These are phyloP conservation scores for Cinclus cinclus DNA, from an alignment of 2,113 vertebrate genomes.

Conservation along the genomic window DNA sequence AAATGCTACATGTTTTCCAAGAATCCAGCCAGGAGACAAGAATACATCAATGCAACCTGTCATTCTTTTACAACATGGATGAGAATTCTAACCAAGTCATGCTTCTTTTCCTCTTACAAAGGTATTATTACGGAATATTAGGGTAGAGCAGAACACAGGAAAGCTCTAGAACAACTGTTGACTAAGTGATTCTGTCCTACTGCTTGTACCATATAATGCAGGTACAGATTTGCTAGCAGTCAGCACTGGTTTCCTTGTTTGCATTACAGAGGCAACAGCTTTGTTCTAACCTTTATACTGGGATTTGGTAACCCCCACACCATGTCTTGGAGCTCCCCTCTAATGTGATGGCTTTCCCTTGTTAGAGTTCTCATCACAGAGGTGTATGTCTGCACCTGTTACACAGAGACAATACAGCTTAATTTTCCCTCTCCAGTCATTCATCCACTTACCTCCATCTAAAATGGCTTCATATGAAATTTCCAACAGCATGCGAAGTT, in stretches of 20 bases:
- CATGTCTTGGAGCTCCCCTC: background rate
- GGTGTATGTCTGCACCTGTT: background rate
- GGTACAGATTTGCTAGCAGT: background rate
- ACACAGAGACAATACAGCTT: background rate
- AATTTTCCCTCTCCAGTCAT: background rate
- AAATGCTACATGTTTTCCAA: background rate
- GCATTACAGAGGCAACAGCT: background rate
- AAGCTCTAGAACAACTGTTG: background rate
- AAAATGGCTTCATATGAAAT: slow-evolving; percentile 91
- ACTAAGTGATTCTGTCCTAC: background rate
- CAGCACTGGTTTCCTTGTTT: background rate
- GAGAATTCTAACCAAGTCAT: background rate
- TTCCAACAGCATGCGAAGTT: slow-evolving; percentile 91
- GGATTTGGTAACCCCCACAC: background rate
- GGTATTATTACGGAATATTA: background rate
- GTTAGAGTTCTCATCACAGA: background rate
- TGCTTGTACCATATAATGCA: background rate
- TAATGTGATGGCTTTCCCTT: background rate
- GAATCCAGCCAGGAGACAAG: background rate
- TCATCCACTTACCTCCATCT: slow-evolving; percentile 83
- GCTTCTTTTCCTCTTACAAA: background rate
- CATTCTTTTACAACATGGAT: background rate
- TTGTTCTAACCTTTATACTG: background rate
- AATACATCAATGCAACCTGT: background rate
- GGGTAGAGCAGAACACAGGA: background rate